Conservation (phyloP, 2,113 vertebrate species). For the Notechis scutatus region DNA sequence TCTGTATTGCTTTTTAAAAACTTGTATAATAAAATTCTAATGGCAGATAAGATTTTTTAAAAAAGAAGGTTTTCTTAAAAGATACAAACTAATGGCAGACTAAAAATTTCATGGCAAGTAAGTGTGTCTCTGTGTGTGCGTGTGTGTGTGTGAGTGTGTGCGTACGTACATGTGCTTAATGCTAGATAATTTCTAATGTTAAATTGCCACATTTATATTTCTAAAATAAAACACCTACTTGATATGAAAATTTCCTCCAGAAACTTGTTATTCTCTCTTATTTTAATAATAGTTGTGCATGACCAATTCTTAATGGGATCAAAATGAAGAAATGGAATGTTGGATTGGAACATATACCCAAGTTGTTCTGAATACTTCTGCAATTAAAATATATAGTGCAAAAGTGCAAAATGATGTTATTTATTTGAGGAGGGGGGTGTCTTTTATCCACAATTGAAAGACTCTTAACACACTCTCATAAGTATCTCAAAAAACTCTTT, state of each 20-base stretch:
- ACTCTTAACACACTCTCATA: not conserved
- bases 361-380: not conserved
- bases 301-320: not conserved
- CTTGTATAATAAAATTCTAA: not conserved
- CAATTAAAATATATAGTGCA: not conserved
- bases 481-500: not conserved
- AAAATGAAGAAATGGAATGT: not conserved
- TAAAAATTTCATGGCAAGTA: not conserved
- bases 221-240: not conserved
- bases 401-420: not conserved
- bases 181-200: not conserved
- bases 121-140: not conserved
- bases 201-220: not conserved
- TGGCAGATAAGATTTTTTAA: too few species aligned
- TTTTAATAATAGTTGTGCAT: not conserved
- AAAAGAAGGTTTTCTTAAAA: not conserved
- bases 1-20: not conserved
- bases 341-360: not conserved
- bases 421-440: not conserved
- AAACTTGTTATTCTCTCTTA: not conserved
- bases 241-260: not conserved
- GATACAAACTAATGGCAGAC: not conserved
- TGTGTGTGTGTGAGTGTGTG: too few species aligned
- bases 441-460: not conserved
- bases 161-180: not conserved